phyloP scores from a whole-genome alignment of 2,888 invertebrate species.

The Zygothrica quintamaculata region DNA sequence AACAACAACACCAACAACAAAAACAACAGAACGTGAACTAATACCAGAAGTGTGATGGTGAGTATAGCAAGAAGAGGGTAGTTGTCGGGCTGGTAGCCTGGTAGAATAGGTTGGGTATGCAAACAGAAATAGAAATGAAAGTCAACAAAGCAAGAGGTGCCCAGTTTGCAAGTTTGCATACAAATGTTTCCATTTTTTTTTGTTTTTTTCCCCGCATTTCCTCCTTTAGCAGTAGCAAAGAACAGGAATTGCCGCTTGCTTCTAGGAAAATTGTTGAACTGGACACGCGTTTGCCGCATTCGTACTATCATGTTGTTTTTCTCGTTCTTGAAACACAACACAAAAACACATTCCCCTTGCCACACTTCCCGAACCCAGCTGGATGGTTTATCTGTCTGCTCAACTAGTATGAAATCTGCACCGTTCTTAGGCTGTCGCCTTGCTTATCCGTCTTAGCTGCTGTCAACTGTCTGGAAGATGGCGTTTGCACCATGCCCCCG shows the following conservation, averaged over 20 bases:
- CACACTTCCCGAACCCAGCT: neutral
- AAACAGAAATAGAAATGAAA: slow-evolving; percentile 42
- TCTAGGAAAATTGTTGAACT: slow-evolving; percentile 21
- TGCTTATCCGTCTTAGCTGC: slow-evolving; percentile 21
- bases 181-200: slow-evolving; percentile 44
- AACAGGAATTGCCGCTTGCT: slow-evolving; percentile 2
- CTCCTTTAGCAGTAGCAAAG: neutral
- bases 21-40: no score
- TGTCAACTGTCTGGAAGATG: slow-evolving; percentile 11
- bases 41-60: neutral
- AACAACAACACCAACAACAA: slow-evolving; percentile 11
- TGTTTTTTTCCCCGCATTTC: neutral
- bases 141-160: slow-evolving; percentile 57
- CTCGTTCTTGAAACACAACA: neutral
- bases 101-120: neutral
- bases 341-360: neutral
- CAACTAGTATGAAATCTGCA: slow-evolving; percentile 26
- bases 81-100: neutral
- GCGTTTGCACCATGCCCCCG: neutral
- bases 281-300: slow-evolving; percentile 24
- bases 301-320: slow-evolving; percentile 1
- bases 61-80: neutral
- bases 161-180: slow-evolving; percentile 49
- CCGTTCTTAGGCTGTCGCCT: slow-evolving; percentile 14
- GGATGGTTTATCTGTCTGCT: slow-evolving; percentile 6